Evolutionary conservation across 2,113 vertebrate genomes (phyloP).

Genomic region (Rhinogobius similis): DNA sequence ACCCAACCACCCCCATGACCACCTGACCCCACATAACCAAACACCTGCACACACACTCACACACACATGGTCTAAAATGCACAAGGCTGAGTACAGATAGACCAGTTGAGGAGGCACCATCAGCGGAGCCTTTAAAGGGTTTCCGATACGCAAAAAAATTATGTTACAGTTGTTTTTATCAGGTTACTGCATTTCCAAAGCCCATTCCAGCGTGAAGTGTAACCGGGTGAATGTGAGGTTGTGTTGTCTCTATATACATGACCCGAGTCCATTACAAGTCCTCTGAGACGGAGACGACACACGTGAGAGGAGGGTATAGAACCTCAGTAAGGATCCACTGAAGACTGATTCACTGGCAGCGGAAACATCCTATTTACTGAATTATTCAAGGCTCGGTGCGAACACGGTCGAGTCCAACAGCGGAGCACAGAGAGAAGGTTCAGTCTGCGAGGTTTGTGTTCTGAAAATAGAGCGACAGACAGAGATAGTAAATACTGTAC

Average conservation of each 20-base stretch:
- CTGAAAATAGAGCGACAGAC: neutral
- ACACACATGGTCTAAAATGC: too few species aligned
- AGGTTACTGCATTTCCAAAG: conserved; percentile 24
- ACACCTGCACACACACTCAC: too few species aligned
- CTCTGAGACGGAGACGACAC: conserved; percentile 9
- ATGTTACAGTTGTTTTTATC: too few species aligned
- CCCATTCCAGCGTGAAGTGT: conserved; percentile 25
- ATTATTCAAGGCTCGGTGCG: conserved; percentile 60
- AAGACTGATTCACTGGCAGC: conserved; percentile 15
- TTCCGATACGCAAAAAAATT: too few species aligned
- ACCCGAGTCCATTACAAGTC: neutral
- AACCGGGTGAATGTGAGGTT: conserved; percentile 13
- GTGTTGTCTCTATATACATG: conserved; percentile 1
- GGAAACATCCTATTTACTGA: conserved; percentile 41
- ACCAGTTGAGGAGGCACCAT: too few species aligned
- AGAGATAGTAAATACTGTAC: neutral
- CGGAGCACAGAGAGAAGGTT: conserved; percentile 13
- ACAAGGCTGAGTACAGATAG: too few species aligned
- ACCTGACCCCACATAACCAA: too few species aligned
- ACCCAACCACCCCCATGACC: too few species aligned
- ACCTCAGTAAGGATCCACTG: neutral
- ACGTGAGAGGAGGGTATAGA: conserved; percentile 1
- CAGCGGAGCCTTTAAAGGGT: too few species aligned
- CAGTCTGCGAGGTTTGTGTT: conserved; percentile 16
- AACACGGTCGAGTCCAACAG: conserved; percentile 39